Evolutionary conservation across 2,888 invertebrate species (phyloP).

Genomic region (Elegia similella): DNA sequence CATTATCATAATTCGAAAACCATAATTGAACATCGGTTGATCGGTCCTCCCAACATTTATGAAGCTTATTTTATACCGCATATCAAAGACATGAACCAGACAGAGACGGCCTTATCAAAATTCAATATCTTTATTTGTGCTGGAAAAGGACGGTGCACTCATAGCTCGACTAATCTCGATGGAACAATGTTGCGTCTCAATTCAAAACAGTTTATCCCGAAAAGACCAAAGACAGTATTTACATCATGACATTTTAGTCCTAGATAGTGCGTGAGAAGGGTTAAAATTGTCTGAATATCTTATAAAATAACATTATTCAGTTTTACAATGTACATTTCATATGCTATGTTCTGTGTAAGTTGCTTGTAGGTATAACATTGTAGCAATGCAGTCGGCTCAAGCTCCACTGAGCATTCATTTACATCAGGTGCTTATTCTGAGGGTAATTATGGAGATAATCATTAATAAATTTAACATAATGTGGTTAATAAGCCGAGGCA

Average conservation of each 20-base stretch:
- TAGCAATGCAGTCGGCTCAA: conserved; percentile 50
- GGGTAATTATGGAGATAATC: conserved; percentile 39
- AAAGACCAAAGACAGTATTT: conserved; percentile 34
- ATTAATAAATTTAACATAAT: conserved; percentile 42
- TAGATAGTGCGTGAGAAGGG: conserved; percentile 28
- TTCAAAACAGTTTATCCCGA: conserved; percentile 47
- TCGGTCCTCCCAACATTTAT: conserved; percentile 35
- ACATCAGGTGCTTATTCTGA: conserved; percentile 37
- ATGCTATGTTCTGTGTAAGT: conserved; percentile 42
- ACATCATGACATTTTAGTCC: conserved; percentile 29
- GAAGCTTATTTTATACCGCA: conserved; percentile 44
- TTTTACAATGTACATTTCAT: conserved; percentile 34
- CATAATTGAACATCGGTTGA: conserved; percentile 30
- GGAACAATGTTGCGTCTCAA: conserved; percentile 74
- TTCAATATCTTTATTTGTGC: conserved; percentile 77
- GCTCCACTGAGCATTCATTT: conserved; percentile 41
- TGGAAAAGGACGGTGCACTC: conserved; percentile 69
- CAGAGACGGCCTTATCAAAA: conserved; percentile 67
- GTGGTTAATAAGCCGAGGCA: conserved; percentile 26
- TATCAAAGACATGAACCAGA: conserved; percentile 51
- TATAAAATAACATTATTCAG: conserved; percentile 25
- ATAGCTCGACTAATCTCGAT: conserved; percentile 66
- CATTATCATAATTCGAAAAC: conserved; percentile 29
- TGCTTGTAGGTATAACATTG: conserved; percentile 50
- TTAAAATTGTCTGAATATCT: conserved; percentile 29